Percentiles rank a stretch among this genome's conserved stretches.
Evolutionary conservation across 2,113 vertebrate species (phyloP).

Genomic region (Epinephelus cyanopodus): DNA sequence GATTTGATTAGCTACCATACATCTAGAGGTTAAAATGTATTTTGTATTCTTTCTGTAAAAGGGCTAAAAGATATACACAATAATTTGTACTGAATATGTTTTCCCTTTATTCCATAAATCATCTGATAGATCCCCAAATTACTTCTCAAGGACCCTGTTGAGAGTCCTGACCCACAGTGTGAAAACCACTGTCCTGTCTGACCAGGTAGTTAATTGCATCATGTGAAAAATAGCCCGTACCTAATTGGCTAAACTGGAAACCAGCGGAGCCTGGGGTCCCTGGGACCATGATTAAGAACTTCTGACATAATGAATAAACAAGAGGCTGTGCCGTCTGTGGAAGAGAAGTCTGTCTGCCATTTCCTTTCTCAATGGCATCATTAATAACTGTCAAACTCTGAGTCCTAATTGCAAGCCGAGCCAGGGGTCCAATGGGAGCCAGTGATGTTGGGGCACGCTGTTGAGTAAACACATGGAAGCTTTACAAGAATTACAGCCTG

Average conservation of each 20-base stretch:
- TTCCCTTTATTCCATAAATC: constrained; percentile 39
- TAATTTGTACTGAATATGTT: constrained; percentile 5
- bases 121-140: constrained; percentile 15
- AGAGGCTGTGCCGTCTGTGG: constrained; percentile 43
- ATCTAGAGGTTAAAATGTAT: neutral
- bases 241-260: constrained; percentile 63
- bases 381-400: constrained; percentile 77
- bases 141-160: constrained; percentile 18
- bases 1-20: constrained; percentile 10
- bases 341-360: constrained; percentile 56
- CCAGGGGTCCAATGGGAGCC: constrained; percentile 65
- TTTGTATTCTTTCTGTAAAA: neutral
- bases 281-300: constrained; percentile 59
- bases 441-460: constrained; percentile 51
- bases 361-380: constrained; percentile 64
- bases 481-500: constrained; percentile 77
- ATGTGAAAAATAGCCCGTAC: constrained; percentile 40
- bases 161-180: constrained; percentile 32
- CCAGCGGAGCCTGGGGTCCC: constrained; percentile 56
- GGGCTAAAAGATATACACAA: too few relatives aligned
- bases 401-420: constrained; percentile 68
- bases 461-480: constrained; percentile 76
- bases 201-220: constrained; percentile 56
- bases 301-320: constrained; percentile 73
- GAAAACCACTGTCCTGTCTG: constrained; percentile 41